phyloP scores from a whole-genome alignment of 2,113 vertebrate genomes.

The Campylorhamphus procurvoides region DNA sequence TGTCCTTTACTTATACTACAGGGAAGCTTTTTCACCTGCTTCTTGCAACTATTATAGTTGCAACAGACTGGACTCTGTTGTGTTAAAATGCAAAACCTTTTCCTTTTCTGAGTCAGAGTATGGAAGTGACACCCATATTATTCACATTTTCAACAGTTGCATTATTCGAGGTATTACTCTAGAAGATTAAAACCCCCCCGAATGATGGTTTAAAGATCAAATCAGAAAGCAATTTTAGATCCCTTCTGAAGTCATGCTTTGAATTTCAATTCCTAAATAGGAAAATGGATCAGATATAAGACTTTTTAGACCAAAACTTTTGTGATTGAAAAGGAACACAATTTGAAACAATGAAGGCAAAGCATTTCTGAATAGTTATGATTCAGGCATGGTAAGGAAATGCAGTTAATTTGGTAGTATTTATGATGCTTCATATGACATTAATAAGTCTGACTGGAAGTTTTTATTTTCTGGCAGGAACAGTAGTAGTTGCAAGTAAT shows the following conservation, averaged over 20 bases:
- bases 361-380: neutral
- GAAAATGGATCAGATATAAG: neutral
- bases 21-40: neutral
- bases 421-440: neutral
- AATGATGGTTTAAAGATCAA: neutral
- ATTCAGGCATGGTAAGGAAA: neutral
- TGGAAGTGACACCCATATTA: neutral
- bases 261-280: conserved; percentile 3
- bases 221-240: neutral
- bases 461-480: neutral
- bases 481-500: neutral
- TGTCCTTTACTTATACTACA: neutral
- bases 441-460: neutral
- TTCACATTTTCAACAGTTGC: neutral
- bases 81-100: neutral
- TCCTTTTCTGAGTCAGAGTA: neutral
- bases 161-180: neutral
- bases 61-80: neutral
- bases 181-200: neutral
- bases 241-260: neutral
- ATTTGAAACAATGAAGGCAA: neutral
- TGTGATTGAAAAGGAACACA: neutral
- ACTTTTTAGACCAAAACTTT: neutral
- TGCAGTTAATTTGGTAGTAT: neutral
- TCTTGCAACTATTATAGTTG: neutral